A percentile compares a stretch with the other conserved stretches of the same genome.
Conservation (phyloP, 92 coral and sea anemone species). For the Actinostola sp. region DNA sequence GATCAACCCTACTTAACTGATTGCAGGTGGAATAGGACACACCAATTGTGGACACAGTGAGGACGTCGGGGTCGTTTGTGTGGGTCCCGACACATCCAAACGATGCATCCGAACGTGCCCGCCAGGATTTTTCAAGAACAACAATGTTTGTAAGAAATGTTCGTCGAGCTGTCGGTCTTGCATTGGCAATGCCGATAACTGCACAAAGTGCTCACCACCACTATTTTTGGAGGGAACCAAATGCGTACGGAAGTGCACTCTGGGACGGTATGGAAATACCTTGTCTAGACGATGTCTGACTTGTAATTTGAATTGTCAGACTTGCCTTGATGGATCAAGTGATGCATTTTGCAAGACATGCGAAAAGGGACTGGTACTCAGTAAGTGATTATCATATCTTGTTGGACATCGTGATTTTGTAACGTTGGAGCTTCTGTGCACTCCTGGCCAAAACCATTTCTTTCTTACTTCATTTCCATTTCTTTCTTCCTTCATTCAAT, state of each 20-base stretch:
- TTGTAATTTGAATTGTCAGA: constrained; percentile 63
- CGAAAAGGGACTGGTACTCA: constrained; percentile 46
- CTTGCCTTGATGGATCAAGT: constrained; percentile 66
- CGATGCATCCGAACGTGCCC: constrained; percentile 61
- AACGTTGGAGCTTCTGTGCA: too few species aligned
- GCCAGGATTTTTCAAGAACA: constrained; percentile 51
- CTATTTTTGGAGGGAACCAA: constrained; percentile 32
- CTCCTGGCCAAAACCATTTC: too few species aligned
- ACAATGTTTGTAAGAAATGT: constrained; percentile 57
- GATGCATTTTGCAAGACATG: constrained; percentile 72
- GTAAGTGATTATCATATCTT: constrained; percentile 46
- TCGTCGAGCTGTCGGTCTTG: constrained; percentile 42
- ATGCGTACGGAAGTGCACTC: constrained; percentile 70
- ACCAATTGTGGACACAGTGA: constrained; percentile 84
- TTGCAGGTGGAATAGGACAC: constrained; percentile 65
- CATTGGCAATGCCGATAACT: constrained; percentile 25
- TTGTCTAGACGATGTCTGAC: constrained; percentile 36
- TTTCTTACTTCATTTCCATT: too few species aligned
- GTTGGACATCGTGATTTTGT: too few species aligned
- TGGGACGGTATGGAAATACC: constrained; percentile 71
- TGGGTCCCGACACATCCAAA: constrained; percentile 79
- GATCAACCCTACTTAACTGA: too few species aligned
- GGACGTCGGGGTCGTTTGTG: constrained; percentile 80
- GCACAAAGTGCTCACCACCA: constrained; percentile 51
- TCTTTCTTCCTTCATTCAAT: too few species aligned